Conservation (phyloP, 2,888 invertebrate genomes). For the Dendrolimus houi region DNA sequence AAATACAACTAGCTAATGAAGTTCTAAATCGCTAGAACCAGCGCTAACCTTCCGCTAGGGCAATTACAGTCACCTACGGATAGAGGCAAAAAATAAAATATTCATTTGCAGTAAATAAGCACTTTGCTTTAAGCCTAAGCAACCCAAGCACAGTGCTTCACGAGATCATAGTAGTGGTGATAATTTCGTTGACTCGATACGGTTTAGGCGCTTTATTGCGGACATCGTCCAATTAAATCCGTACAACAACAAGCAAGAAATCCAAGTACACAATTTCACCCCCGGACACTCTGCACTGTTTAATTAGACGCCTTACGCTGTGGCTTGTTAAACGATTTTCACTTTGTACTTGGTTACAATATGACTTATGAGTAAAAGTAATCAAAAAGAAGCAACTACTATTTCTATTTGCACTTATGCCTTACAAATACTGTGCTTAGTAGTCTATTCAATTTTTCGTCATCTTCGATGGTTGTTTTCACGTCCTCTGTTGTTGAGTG, state of each 20-base stretch:
- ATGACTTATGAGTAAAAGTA: neutral
- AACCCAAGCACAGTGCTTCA: conserved; percentile 14
- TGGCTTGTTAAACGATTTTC: conserved; percentile 1
- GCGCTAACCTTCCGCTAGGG: no score
- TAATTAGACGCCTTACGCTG: conserved; percentile 27
- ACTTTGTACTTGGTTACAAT: neutral
- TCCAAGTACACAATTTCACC: conserved; percentile 32
- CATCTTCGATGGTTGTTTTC: no score
- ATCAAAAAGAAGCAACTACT: conserved; percentile 1
- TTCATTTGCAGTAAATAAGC: no score
- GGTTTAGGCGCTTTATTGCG: conserved; percentile 48
- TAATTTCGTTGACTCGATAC: conserved; percentile 44
- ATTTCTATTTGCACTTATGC: no score
- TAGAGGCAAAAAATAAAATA: no score
- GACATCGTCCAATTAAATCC: conserved; percentile 50
- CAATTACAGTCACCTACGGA: no score
- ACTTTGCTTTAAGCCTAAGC: neutral
- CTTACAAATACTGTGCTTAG: no score
- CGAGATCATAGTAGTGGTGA: conserved; percentile 6
- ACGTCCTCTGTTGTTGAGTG: no score
- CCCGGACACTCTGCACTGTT: conserved; percentile 20
- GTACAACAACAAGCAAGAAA: conserved; percentile 41
- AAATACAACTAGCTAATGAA: no score
- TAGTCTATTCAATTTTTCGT: no score
- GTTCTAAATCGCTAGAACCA: no score